Base-by-base conservation (phyloP, 2,113 vertebrate species). In the Gnathonemus longibarbis region DNA sequence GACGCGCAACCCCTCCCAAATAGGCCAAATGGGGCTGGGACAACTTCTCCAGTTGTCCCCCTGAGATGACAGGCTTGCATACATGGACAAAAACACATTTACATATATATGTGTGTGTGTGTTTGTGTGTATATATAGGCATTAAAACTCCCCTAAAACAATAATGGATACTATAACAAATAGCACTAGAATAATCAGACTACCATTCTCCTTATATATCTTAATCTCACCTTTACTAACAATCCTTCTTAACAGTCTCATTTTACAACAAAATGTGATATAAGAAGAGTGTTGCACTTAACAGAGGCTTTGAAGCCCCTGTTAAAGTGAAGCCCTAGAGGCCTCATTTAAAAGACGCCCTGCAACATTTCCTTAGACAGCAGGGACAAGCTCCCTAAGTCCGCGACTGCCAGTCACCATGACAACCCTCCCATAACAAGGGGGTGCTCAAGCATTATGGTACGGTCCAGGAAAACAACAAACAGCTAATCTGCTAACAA, bases 401-500 rank as follows among this genome's bases (percentile, higher is more conserved):
- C 42, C 21, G 83, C 39, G 31, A n/a, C 56, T 88, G 52, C 35
- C 53, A 62, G 86, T 88, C 87, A 39, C 53, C 87, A 88, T 88
- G 87, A 27, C 87, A 66, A 88, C 56, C 35, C 52, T 21, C 27
- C 3, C 87, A 48, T 53, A n/a, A 88, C 87, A 88, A 45, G 8
- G 56, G 50, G 87, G 48, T 66, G 87, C 6, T 19, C 15, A 53
- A 88, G 87, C 5, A 48, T 52, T 15, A 46, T 1, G 10, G 27
- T 52, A 49, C 4, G 11, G 19, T 52, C 5, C n/a, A 58, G 86
- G 35, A 58, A 45, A 88, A 35, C 50, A 39, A 49, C 87, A 88
- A 88, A 88, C 21, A 88, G n/a, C 21, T 39, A 91, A 89, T n/a
- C 50, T 88, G 90, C 88, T 80, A 83, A 45, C 88, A 52, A 77